phyloP scores from a whole-genome alignment of 2,888 invertebrate genomes.

The Limenitis camilla region DNA sequence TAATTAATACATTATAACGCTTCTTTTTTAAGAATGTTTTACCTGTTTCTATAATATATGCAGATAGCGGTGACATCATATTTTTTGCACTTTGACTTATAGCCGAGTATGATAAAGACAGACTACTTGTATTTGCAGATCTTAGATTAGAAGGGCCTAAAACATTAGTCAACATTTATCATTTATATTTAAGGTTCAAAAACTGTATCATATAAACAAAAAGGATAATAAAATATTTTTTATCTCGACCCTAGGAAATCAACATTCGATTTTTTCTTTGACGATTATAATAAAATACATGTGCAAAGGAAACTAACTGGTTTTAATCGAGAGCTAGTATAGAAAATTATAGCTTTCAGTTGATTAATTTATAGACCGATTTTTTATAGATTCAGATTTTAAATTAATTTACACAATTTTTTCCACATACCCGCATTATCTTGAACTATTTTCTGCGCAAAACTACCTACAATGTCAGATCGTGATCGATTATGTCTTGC shows the following conservation, averaged over 20 bases:
- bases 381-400: background rate
- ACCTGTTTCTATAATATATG: conserved; percentile 81
- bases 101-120: conserved; percentile 61
- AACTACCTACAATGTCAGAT: conserved; percentile 63
- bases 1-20: background rate
- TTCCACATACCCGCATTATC: conserved; percentile 52
- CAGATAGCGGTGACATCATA: conserved; percentile 60
- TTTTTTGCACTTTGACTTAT: conserved; percentile 60
- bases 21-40: conserved; percentile 1
- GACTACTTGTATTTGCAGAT: conserved; percentile 43
- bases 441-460: conserved; percentile 58
- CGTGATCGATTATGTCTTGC: conserved; percentile 60
- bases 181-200: too few species aligned
- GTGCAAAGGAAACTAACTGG: too few species aligned
- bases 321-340: too few species aligned
- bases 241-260: too few species aligned
- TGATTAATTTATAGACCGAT: too few species aligned
- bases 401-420: background rate
- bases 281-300: too few species aligned
- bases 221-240: too few species aligned
- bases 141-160: conserved; percentile 56
- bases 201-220: too few species aligned
- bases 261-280: too few species aligned
- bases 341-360: too few species aligned
- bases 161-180: conserved; percentile 7